Conservation (phyloP, 2,797 vertebrate genomes). For the Catharus ustulatus region DNA sequence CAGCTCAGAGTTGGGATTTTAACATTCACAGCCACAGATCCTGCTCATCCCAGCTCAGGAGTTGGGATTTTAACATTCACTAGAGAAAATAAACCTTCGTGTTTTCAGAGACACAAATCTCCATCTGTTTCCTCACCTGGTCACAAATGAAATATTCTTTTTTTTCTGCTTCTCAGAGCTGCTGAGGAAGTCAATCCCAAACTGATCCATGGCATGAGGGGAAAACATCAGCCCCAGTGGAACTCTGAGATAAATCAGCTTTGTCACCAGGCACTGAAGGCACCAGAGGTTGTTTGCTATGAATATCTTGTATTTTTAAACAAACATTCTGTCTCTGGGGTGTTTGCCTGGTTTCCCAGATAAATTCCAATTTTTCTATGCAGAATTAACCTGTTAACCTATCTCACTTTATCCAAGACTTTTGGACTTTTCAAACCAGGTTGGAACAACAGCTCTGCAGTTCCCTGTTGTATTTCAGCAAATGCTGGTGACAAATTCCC, state of each 20-base stretch:
- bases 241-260: not conserved
- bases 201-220: slow-evolving; percentile 4
- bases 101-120: not conserved
- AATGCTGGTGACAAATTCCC: not conserved
- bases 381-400: not conserved
- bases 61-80: not conserved
- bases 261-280: not conserved
- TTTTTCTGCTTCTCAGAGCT: not conserved
- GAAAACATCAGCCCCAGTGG: not conserved
- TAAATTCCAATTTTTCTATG: not conserved
- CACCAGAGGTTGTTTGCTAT: not conserved
- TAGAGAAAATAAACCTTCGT: not conserved
- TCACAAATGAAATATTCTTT: slow-evolving; percentile 8
- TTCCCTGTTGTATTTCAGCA: not conserved
- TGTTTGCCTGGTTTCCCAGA: not conserved
- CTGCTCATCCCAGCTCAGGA: not conserved
- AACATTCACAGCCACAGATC: not conserved
- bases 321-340: not conserved
- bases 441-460: not conserved
- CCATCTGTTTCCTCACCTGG: slow-evolving; percentile 33
- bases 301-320: not conserved
- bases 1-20: no score
- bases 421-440: not conserved
- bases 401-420: not conserved
- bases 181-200: slow-evolving; percentile 46